Base-by-base conservation (phyloP, 1,140 invertebrate genomes). In the Drosophila melanogaster region DNA sequence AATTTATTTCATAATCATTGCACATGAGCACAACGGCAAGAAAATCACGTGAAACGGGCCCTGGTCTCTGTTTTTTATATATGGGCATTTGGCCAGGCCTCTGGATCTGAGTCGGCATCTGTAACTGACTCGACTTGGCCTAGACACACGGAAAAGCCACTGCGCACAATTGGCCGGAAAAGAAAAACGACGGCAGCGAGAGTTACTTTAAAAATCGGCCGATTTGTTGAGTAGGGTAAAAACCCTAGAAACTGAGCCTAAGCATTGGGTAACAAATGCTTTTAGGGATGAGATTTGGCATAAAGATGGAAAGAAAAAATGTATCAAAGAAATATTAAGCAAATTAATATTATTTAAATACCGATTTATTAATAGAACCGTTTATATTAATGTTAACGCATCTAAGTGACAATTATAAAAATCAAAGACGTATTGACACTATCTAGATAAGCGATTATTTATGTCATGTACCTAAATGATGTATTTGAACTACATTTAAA, bases 1-100 rank as follows among this genome's bases (percentile, higher is more conserved):
- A 74, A 65, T 84, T 84, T 60, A 87, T 86, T 85, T 86, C 83
- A 86, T 86, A 86, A 86, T 86, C 77, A 86, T 87, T 83, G 74
- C 83, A 81, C 77, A 81, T 66, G 55, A 62, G 55, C 57, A 53
- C 47, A 30, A 15, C 14, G 59, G 53, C 74, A 59, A 77, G 67
- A 85, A 85, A 87, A 87, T 81, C 81, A 86, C 83, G 79, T 87
- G 79, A 77, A 86, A 74, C 59, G 56, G 26, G 69, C 78, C 69
- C 75, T 66, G 66, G 69, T 62, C 77, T 65, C 59, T 69, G 66
- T 73, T 80, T 69, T 67, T 77, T 59, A 55, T 55, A 60, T 64
- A 64, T 67, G 49, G 61, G 33, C 46, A 70, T 46, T 70, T 56
- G 76, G 59, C 64, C 62, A 55, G 58, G 59, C 59, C 75, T 80